Base-by-base conservation (phyloP, 92 coral and sea anemone species). In the Epizoanthus stellaris region DNA sequence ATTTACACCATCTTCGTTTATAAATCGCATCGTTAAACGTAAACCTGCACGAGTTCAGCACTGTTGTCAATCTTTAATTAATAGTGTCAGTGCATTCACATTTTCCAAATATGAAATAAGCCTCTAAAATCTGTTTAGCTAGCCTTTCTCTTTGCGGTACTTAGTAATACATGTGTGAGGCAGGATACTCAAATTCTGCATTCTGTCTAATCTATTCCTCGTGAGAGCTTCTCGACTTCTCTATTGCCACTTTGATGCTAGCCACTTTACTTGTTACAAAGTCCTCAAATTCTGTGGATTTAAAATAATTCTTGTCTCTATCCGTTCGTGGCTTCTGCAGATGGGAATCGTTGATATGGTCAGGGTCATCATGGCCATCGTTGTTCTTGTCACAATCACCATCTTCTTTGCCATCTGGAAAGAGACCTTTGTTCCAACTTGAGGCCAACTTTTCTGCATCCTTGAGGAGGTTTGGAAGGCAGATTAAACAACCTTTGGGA, bases 371-470 rank as follows among this genome's bases (percentile, higher is more conserved):
- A 45, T 59, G 61, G 21, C 47, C 40, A 52, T 23, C 5, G 52
- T 47, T 73, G 17, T 19, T 45, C 39, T 47, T 23, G 19, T 73
- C 77, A 6, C 21, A 61, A 73, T 17, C 34, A 10, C 57, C 82
- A 39, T 23, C 25, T 23, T 61, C 23, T 77, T 58, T 67, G 82
- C 71, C 34, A 12, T 58, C 34, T 34, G 82, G 57, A 77, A 58
- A 38, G 25, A 77, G 82, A 40, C 82, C 82, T 36, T 19, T 59
- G 52, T 77, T 77, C 70, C 70, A 77, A 45, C 69, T 60, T 36
- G 68, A 64, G 25, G 82, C 82, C 49, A 77, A 64, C 70, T 77
- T 77, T 77, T 77, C 71, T 16, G 57, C 70, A 60, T 77, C 82
- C 54, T 40, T 77, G 16, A 60, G 69, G 38, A 77, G 71, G 17